A percentile compares a stretch with the other conserved stretches of the same genome.
phyloP scores from a whole-genome alignment of 23 tunicate genomes.

The Trididemnum clinides region DNA sequence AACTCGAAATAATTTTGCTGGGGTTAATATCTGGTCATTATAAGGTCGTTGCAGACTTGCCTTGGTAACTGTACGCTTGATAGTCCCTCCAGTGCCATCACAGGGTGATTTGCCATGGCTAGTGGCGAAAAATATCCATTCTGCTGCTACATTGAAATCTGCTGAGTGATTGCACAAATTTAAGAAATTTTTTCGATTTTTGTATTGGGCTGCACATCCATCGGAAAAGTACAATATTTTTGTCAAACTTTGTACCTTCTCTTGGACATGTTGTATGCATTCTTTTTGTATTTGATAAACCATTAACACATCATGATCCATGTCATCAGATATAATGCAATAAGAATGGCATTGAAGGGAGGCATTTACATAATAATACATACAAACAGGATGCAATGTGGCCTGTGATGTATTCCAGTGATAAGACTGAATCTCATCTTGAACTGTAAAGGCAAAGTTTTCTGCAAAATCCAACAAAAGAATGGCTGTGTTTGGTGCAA shows the following conservation, averaged over 20 bases:
- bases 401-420: constrained; percentile 39
- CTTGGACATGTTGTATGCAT: constrained; percentile 24
- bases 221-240: constrained; percentile 33
- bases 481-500: constrained; percentile 21
- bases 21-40: constrained; percentile 20
- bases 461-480: constrained; percentile 42
- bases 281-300: constrained; percentile 38
- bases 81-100: constrained; percentile 33
- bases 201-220: constrained; percentile 64
- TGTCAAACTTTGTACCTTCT: constrained; percentile 2
- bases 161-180: constrained; percentile 42
- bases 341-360: neutral
- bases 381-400: constrained; percentile 48
- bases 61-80: constrained; percentile 25
- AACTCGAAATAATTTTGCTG: constrained; percentile 25
- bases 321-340: constrained; percentile 37
- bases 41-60: constrained; percentile 40
- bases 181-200: constrained; percentile 44
- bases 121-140: constrained; percentile 32
- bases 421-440: constrained; percentile 43
- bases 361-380: constrained; percentile 28
- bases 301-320: constrained; percentile 41
- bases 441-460: constrained; percentile 23
- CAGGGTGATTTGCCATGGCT: constrained; percentile 37
- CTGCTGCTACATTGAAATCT: constrained; percentile 41